Percentiles rank a stretch among this genome's conserved stretches.
phyloP scores from a whole-genome alignment of 2,113 vertebrate genomes.

The Oncorhynchus masou region DNA sequence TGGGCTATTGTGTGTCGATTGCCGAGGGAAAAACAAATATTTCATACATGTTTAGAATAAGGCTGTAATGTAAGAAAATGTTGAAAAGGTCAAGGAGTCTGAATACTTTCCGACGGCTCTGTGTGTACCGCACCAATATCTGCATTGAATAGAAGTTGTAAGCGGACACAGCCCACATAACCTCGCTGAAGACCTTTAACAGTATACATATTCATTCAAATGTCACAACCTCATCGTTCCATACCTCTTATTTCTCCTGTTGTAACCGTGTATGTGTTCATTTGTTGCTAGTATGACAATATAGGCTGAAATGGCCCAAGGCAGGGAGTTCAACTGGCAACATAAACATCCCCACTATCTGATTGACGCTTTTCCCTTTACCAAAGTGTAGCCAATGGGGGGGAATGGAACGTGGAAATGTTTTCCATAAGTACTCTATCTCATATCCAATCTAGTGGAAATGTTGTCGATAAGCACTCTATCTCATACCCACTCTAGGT shows the following conservation, averaged over 20 bases:
- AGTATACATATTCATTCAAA: background rate
- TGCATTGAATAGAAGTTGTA: too few relatives aligned
- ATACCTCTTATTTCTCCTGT: background rate
- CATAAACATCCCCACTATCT: slow-evolving; percentile 31
- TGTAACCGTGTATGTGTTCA: background rate
- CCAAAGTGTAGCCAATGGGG: slow-evolving; percentile 35
- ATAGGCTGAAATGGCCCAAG: slow-evolving; percentile 15
- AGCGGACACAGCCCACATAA: background rate
- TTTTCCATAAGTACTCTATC: background rate
- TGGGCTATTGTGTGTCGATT: too few relatives aligned
- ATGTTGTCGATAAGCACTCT: background rate
- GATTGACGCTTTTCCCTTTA: slow-evolving; percentile 7
- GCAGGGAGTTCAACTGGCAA: slow-evolving; percentile 17
- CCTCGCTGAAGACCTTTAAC: background rate
- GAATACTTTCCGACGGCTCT: too few relatives aligned
- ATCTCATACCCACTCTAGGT: too few relatives aligned
- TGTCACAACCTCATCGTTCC: background rate
- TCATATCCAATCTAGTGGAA: too few relatives aligned
- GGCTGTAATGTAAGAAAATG: too few relatives aligned
- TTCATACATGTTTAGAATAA: too few relatives aligned
- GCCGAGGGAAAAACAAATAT: too few relatives aligned
- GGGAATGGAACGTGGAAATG: slow-evolving; percentile 20
- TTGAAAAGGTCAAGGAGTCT: too few relatives aligned
- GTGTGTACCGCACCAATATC: too few relatives aligned
- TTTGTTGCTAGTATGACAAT: background rate